These are phyloP conservation scores for Lemur catta DNA, from an alignment of 2,797 vertebrate species.

Conservation along the genomic window DNA sequence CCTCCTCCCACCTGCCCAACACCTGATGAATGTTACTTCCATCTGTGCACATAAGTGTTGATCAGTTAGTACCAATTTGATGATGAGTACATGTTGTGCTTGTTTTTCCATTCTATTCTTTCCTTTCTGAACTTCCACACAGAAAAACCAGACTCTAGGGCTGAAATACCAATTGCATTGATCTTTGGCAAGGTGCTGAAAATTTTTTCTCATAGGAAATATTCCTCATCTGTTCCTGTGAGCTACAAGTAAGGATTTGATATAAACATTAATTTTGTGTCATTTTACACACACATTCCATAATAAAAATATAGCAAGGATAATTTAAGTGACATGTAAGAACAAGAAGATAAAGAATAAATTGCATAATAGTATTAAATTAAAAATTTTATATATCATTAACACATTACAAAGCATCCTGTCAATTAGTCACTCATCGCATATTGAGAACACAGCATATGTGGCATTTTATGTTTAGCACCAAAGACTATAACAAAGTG, in stretches of 20 bases:
- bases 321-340: not conserved
- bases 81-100: no score
- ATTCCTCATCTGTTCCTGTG: not conserved
- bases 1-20: no score
- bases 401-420: not conserved
- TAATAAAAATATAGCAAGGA: not conserved
- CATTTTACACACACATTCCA: not conserved
- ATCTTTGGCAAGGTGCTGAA: not conserved
- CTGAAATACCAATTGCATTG: constrained; percentile 4
- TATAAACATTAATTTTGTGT: not conserved
- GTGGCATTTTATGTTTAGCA: not conserved
- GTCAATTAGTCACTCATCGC: not conserved
- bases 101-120: not conserved
- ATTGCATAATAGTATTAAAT: not conserved
- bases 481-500: not conserved
- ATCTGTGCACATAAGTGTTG: no score
- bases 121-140: not conserved
- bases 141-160: not conserved
- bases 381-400: not conserved
- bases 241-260: not conserved
- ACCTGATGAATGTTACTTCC: no score
- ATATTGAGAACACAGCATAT: not conserved
- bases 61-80: no score
- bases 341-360: not conserved
- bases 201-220: not conserved